Percentiles rank a stretch among this genome's conserved stretches.
Conservation (phyloP, 2,797 vertebrate species). For the Hozukius guyotensis region DNA sequence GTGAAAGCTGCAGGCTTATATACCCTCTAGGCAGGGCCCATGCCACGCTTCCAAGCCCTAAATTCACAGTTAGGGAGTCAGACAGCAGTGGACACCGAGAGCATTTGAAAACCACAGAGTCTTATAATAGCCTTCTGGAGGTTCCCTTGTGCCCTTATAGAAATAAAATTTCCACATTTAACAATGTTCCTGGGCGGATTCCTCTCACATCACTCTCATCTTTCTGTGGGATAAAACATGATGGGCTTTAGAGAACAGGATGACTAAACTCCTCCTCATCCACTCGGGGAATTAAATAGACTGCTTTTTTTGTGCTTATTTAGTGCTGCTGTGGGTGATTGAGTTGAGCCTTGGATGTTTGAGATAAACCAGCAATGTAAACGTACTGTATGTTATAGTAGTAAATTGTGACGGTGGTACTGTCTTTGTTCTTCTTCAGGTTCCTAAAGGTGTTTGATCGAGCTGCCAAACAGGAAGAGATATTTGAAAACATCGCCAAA, state of each 20-base stretch:
- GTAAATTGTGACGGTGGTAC: background rate
- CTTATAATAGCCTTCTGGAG: constrained; percentile 73
- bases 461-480: constrained; percentile 89
- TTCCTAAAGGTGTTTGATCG: constrained; percentile 96
- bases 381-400: background rate
- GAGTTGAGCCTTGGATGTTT: constrained; percentile 6
- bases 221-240: constrained; percentile 55
- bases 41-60: constrained; percentile 70
- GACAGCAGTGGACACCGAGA: constrained; percentile 69
- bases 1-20: constrained; percentile 64
- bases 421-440: constrained; percentile 71
- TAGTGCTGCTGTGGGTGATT: constrained; percentile 21
- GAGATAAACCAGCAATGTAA: constrained; percentile 1
- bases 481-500: constrained; percentile 93
- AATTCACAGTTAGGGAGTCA: constrained; percentile 75
- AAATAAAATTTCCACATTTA: constrained; percentile 79
- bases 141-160: constrained; percentile 73
- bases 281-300: constrained; percentile 32
- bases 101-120: constrained; percentile 68
- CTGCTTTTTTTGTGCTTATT: constrained; percentile 35
- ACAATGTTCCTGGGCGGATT: constrained; percentile 63
- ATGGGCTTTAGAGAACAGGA: constrained; percentile 52
- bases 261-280: constrained; percentile 47
- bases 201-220: constrained; percentile 54
- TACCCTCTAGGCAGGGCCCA: constrained; percentile 65